These are phyloP conservation scores for Onthophagus sagittarius DNA, from an alignment of 2,888 invertebrate genomes.

Conservation along the genomic window DNA sequence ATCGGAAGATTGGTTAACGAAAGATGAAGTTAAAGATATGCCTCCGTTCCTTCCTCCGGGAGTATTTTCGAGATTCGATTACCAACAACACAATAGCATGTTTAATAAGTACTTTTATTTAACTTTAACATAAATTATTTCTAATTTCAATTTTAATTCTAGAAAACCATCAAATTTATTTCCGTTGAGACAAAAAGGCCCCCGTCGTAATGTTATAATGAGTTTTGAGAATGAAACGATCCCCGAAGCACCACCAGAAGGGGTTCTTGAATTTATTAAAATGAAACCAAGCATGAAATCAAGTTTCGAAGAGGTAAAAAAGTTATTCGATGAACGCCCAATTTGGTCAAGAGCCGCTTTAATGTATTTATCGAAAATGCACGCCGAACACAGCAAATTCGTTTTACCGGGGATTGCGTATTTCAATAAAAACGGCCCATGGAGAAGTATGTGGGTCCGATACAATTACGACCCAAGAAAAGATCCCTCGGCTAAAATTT, in stretches of 20 bases:
- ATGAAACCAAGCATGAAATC: conserved; percentile 25
- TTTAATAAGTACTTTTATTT: background rate
- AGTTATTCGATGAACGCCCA: conserved; percentile 79
- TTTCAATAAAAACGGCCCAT: conserved; percentile 86
- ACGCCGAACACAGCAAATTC: conserved; percentile 63
- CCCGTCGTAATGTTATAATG: background rate
- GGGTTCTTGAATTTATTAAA: conserved; percentile 49
- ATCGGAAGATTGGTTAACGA: conserved; percentile 56
- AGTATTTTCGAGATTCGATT: conserved; percentile 74
- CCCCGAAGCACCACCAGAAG: conserved; percentile 60
- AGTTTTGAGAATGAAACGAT: conserved; percentile 49
- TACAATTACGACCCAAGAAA: conserved; percentile 90
- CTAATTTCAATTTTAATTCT: background rate
- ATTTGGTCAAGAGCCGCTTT: conserved; percentile 85
- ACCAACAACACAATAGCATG: conserved; percentile 28
- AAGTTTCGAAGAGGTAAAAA: conserved; percentile 31
- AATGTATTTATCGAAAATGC: conserved; percentile 60
- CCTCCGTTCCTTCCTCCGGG: conserved; percentile 72
- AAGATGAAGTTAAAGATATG: conserved; percentile 38
- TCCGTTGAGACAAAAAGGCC: background rate
- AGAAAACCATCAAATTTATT: background rate
- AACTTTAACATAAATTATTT: background rate
- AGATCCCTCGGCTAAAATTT: conserved; percentile 71
- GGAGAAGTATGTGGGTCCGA: conserved; percentile 86
- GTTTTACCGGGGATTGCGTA: conserved; percentile 81